These are phyloP conservation scores for Drosophila gaucha DNA, from an alignment of 2,888 invertebrate species.

Conservation along the genomic window DNA sequence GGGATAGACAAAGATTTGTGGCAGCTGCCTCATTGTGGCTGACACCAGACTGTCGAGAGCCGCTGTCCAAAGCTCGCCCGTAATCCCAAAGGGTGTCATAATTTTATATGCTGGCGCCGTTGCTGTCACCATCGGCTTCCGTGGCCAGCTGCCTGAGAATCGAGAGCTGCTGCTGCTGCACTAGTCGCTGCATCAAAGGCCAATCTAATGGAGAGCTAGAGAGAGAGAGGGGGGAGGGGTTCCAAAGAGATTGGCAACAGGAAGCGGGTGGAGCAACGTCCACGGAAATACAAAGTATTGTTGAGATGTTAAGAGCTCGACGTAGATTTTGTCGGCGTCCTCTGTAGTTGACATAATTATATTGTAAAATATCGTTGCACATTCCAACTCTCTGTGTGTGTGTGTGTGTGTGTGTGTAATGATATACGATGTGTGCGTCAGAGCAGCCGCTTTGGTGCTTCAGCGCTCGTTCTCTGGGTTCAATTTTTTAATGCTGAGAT, in stretches of 20 bases:
- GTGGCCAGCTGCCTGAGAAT: constrained; percentile 24
- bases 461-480: constrained; percentile 12
- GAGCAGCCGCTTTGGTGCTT: constrained; percentile 33
- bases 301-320: constrained; percentile 67
- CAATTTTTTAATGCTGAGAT: constrained; percentile 57
- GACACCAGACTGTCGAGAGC: constrained; percentile 17
- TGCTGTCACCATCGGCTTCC: constrained; percentile 32
- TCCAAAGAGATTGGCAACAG: constrained; percentile 1
- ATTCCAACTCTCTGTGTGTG: constrained; percentile 19
- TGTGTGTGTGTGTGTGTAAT: constrained; percentile 36
- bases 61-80: constrained; percentile 31
- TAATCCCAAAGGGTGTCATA: constrained; percentile 71
- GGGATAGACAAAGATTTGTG: constrained; percentile 15
- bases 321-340: constrained; percentile 62
- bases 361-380: constrained; percentile 77
- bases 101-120: constrained; percentile 70
- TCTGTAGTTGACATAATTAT: constrained; percentile 76
- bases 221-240: not conserved
- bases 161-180: constrained; percentile 12
- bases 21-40: constrained; percentile 9
- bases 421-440: constrained; percentile 62
- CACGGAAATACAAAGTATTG: constrained; percentile 66
- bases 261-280: constrained; percentile 5
- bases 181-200: constrained; percentile 27
- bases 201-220: not conserved